phyloP scores from a whole-genome alignment of 1,140 invertebrate species.

The Eulimnadia texana region DNA sequence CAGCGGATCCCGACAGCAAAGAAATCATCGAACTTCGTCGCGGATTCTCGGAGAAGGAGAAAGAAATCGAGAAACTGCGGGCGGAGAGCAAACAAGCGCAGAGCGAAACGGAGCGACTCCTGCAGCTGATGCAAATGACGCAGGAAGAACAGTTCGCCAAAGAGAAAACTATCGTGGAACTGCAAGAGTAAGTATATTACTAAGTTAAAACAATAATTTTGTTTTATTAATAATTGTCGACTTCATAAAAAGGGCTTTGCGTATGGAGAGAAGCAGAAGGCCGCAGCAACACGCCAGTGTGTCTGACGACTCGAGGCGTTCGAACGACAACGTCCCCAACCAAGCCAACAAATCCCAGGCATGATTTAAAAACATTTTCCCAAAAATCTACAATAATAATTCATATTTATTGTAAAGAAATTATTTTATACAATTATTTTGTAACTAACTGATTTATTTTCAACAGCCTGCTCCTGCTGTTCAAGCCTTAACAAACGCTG shows the following conservation, averaged over 20 bases:
- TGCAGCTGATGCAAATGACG: constrained; percentile 83
- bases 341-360: neutral
- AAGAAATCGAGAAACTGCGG: constrained; percentile 48
- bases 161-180: constrained; percentile 85
- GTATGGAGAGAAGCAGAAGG: constrained; percentile 3
- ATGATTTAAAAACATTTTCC: too few relatives aligned
- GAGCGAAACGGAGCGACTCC: constrained; percentile 72
- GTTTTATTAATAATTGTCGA: neutral
- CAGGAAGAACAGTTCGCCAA: constrained; percentile 91
- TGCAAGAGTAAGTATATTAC: constrained; percentile 68
- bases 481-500: constrained; percentile 24
- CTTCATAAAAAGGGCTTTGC: neutral
- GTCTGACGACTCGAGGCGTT: neutral
- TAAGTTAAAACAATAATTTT: neutral
- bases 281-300: neutral
- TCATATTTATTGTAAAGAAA: too few relatives aligned
- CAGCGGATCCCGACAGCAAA: constrained; percentile 13
- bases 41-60: constrained; percentile 25
- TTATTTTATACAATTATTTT: too few relatives aligned
- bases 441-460: too few relatives aligned
- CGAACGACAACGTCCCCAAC: neutral
- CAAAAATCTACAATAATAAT: too few relatives aligned
- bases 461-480: constrained; percentile 14
- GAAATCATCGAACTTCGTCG: neutral
- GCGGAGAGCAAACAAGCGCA: constrained; percentile 66